phyloP scores from a whole-genome alignment of 2,797 vertebrate genomes.

The Todus mexicanus region DNA sequence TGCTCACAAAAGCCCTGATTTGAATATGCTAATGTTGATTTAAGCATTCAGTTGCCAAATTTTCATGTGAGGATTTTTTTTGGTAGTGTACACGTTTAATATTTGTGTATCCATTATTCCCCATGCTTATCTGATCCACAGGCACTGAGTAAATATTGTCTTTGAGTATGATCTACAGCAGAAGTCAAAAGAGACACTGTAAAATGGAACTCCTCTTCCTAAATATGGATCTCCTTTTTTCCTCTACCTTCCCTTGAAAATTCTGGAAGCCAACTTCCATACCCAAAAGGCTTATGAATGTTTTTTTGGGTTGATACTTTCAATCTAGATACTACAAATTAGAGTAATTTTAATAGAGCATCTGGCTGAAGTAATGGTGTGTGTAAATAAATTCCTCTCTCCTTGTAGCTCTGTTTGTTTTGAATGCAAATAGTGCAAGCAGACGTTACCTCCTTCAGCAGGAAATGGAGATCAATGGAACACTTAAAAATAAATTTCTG shows the following conservation, averaged over 20 bases:
- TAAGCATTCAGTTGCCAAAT: neutral
- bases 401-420: neutral
- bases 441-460: neutral
- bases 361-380: neutral
- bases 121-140: neutral
- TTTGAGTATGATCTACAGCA: neutral
- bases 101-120: slow-evolving; percentile 11
- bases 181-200: neutral
- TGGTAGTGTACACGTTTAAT: neutral
- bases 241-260: neutral
- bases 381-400: neutral
- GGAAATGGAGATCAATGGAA: slow-evolving; percentile 47
- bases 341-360: neutral
- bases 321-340: neutral
- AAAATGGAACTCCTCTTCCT: neutral
- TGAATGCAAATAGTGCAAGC: neutral
- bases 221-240: neutral
- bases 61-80: neutral
- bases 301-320: neutral
- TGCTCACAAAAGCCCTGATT: slow-evolving; percentile 10
- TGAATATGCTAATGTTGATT: slow-evolving; percentile 39
- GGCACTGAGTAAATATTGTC: neutral
- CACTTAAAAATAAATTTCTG: slow-evolving; percentile 26
- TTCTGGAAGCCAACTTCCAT: neutral
- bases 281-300: neutral